Conservation (phyloP, 2,888 invertebrate species). For the Gasteruption jaculator region DNA sequence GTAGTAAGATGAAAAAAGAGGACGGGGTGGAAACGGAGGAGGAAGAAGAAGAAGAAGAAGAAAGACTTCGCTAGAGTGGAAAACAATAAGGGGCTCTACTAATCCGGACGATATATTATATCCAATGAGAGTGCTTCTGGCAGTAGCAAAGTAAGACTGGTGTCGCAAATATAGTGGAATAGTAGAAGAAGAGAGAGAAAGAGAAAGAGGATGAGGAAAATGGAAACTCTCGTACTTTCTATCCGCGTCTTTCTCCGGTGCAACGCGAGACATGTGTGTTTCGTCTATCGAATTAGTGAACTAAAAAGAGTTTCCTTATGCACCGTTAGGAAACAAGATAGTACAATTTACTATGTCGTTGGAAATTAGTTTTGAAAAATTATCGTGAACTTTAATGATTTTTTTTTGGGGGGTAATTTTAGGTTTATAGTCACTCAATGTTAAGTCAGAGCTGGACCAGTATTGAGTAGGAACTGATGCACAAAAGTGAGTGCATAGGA, state of each 20-base stretch:
- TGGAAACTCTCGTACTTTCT: too few species aligned
- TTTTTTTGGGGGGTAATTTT: too few species aligned
- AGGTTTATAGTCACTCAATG: too few species aligned
- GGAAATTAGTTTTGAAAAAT: too few species aligned
- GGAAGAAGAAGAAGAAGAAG: constrained; percentile 14
- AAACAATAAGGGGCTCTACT: constrained; percentile 49
- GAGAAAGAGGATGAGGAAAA: constrained; percentile 8
- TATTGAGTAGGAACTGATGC: too few species aligned
- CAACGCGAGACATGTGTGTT: constrained; percentile 1
- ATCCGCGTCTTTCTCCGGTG: constrained; percentile 10
- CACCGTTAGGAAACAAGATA: too few species aligned
- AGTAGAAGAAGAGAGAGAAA: constrained; percentile 12
- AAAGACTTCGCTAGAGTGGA: constrained; percentile 39
- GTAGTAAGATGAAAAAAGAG: constrained; percentile 14
- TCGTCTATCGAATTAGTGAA: constrained; percentile 18
- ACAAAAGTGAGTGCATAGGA: too few species aligned
- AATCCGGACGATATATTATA: constrained; percentile 50
- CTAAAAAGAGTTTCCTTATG: too few species aligned
- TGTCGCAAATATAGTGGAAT: constrained; percentile 28
- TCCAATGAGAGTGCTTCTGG: constrained; percentile 46
- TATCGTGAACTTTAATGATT: too few species aligned
- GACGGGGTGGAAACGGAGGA: constrained; percentile 14
- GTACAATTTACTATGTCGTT: too few species aligned
- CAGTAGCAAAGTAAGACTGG: constrained; percentile 22
- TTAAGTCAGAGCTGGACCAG: too few species aligned